Evolutionary conservation across 1,140 invertebrate species (phyloP).

Genomic region (Goniozus legneri): DNA sequence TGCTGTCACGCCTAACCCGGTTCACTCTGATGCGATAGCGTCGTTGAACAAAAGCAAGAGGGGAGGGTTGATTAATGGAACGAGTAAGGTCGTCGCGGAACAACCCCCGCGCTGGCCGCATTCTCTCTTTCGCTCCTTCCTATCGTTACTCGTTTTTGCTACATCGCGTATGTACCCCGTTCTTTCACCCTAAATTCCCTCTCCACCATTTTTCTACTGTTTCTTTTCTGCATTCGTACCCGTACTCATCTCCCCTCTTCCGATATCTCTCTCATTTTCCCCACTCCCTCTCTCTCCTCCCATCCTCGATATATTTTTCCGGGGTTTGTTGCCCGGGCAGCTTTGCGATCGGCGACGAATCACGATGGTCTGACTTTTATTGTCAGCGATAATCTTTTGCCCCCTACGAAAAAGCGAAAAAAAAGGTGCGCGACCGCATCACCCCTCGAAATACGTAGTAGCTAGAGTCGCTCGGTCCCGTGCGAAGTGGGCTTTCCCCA

Average conservation of each 20-base stretch:
- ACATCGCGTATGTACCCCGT: not conserved
- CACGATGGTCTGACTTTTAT: slow-evolving; percentile 33
- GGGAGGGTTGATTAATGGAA: slow-evolving; percentile 47
- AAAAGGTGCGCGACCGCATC: not conserved
- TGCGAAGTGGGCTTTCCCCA: slow-evolving; percentile 11
- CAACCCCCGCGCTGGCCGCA: slow-evolving; percentile 10
- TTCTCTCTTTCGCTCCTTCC: not conserved
- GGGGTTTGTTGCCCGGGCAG: too few relatives aligned
- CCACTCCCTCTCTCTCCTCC: not conserved
- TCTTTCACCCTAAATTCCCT: not conserved
- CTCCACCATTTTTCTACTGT: slow-evolving; percentile 12
- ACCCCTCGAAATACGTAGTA: slow-evolving; percentile 20
- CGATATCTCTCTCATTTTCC: not conserved
- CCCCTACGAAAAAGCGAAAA: slow-evolving; percentile 9
- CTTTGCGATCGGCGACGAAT: slow-evolving; percentile 26
- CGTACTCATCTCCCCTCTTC: not conserved
- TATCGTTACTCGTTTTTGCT: too few relatives aligned
- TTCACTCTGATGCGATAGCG: slow-evolving; percentile 4
- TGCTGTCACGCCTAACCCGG: slow-evolving; percentile 9
- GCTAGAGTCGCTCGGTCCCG: not conserved
- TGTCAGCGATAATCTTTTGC: slow-evolving; percentile 28
- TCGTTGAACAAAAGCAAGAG: slow-evolving; percentile 31
- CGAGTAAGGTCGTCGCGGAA: slow-evolving; percentile 42
- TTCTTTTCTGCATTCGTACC: slow-evolving; percentile 10
- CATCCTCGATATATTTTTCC: not conserved